Evolutionary conservation across 2,888 invertebrate genomes (phyloP).

Genomic region (Pasiphila rectangulata): DNA sequence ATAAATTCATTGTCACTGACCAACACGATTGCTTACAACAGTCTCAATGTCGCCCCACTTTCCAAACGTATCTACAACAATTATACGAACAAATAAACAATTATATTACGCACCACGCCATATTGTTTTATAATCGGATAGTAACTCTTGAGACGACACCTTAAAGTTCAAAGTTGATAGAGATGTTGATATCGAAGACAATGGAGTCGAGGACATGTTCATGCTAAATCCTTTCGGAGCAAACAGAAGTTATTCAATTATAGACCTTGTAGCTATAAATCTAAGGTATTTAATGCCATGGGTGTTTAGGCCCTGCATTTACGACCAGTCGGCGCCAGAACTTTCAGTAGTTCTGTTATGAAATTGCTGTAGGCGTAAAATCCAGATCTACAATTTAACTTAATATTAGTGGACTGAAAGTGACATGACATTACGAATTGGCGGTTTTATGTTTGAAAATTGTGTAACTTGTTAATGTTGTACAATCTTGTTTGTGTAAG

Average conservation of each 20-base stretch:
- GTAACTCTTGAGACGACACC: slow-evolving; percentile 26
- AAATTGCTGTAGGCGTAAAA: slow-evolving; percentile 51
- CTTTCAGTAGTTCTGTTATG: slow-evolving; percentile 48
- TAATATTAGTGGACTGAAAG: slow-evolving; percentile 37
- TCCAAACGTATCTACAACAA: slow-evolving; percentile 61
- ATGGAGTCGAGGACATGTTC: slow-evolving; percentile 53
- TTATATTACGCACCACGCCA: slow-evolving; percentile 46
- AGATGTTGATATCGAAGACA: slow-evolving; percentile 43
- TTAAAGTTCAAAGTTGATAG: slow-evolving; percentile 43
- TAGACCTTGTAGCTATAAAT: slow-evolving; percentile 15
- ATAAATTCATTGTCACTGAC: slow-evolving; percentile 77
- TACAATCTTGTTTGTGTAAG: slow-evolving; percentile 7
- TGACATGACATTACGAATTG: slow-evolving; percentile 36
- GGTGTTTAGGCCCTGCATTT: slow-evolving; percentile 42
- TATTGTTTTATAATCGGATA: slow-evolving; percentile 5
- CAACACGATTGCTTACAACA: slow-evolving; percentile 68
- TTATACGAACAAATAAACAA: slow-evolving; percentile 69
- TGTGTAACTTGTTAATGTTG: slow-evolving; percentile 17
- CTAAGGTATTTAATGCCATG: slow-evolving; percentile 36
- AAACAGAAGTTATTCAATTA: slow-evolving; percentile 29
- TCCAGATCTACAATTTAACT: slow-evolving; percentile 45
- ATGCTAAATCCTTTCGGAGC: slow-evolving; percentile 39
- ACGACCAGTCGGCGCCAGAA: slow-evolving; percentile 45
- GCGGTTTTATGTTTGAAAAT: slow-evolving; percentile 20
- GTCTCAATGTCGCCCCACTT: slow-evolving; percentile 78